Base-by-base conservation (phyloP, 2,113 vertebrate genomes). In the Psilopogon haemacephalus region DNA sequence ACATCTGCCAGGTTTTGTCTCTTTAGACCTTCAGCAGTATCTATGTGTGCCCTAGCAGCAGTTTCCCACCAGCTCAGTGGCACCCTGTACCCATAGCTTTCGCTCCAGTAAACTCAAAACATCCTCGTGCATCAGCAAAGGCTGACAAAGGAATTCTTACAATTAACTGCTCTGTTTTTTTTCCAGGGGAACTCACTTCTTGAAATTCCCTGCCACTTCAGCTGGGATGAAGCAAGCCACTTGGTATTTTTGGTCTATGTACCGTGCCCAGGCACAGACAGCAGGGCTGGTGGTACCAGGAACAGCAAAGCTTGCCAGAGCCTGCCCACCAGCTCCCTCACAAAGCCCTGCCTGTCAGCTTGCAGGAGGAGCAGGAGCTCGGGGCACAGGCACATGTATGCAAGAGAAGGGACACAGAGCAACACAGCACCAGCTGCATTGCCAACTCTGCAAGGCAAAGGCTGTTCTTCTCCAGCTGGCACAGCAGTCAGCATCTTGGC, bases 271-370 rank as follows among this genome's bases (percentile, higher is more conserved):
- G 42, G 52, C 32, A 15, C 4, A 17, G 46, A 15, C 11, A 3
- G 71, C 1, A 1, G 13, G 23, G 8, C 14, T 12, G n/a, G 35
- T 30, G 54, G 70, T 17, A 3, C 11, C 0, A 2, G 68, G 33
- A 55, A 2, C 24, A 18, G 76, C 18, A 6, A 46, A 0, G 0
- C 8, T 28, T 6, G 8, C 4, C 40, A 50, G 6, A 0, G 0
- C 30, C 30, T 60, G 60, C 50, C 44, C 44, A 2, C 15, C 2
- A 1, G 0, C 28, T 19, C 52, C 38, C 55, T 27, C 1, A 1
- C 27, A 9, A 42, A 56, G 63, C 37, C 1, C 1, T 15, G 2
- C 1, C 3, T 33, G 42, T 6, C 37, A 10, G 62, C 13, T 4
- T 7, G 2, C 3, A 3, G 79, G 4, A 1, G 3, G 52, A 68